Evolutionary conservation across 2,888 invertebrate genomes (phyloP), one percentile per base, ranked within the genome.

Genomic region (Bhutanitis thaidina): DNA sequence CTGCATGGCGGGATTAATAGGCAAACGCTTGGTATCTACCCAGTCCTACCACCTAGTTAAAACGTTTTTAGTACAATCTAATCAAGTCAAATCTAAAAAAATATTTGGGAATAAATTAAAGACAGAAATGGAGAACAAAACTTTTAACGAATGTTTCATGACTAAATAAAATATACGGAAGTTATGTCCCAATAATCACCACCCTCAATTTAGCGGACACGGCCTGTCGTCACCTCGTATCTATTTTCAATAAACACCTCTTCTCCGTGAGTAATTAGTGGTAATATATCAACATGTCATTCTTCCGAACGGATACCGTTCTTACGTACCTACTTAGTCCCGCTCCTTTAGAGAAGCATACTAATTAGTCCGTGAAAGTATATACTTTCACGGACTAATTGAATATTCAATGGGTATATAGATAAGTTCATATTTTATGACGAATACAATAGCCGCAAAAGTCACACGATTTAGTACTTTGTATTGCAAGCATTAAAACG

Each of bases 231-330:
- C 84, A 77, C 80, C 74, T 73, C 62, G 71, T 69, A 71, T 75
- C 67, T 83, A 85, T 84, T 83, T 81, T 83, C 84, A 82, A 85
- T 85, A 85, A 85, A 85, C 85, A 83, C 84, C 80, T 82, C 74
- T 68, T 71, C 63, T 64, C 72, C 70, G 59, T 80, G 78, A 85
- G 84, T 84, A 83, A 87, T 87, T 85, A 86, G 84, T 67, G 74
- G 81, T 74, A 78, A 87, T 87, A 78, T 77, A 87, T 87, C 86
- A 87, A 82, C 77, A 63, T 79, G 85, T 83, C 86, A 77, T 63
- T 74, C 71, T 56, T 58, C 60, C 60, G 59, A 43, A 38, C 52
- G 52, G 52, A 52, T 52, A 48, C 60, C 59, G 60, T 65, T 62
- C 65, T 75, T 69, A 73, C 67, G 60, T 65, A 62, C 66, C 75